Conservation (phyloP, 2,797 vertebrate genomes). For the Crax fasciolata region DNA sequence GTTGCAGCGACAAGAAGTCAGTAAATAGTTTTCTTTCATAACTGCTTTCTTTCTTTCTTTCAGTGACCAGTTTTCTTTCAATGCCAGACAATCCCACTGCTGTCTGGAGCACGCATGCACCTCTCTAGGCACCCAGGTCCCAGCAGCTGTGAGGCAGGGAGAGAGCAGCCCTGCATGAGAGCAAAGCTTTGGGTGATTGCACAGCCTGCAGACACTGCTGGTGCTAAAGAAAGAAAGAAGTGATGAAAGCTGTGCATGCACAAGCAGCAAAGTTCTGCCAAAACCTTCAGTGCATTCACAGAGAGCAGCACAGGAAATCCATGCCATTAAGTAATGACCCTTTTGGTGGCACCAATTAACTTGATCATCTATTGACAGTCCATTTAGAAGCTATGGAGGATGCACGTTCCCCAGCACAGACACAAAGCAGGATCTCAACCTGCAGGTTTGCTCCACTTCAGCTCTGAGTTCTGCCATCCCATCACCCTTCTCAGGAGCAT, state of each 20-base stretch:
- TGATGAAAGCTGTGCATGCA: not conserved
- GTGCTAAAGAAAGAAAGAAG: not conserved
- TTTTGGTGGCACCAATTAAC: constrained; percentile 43
- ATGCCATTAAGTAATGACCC: constrained; percentile 10
- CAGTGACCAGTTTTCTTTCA: not conserved
- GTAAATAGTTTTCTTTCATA: not conserved
- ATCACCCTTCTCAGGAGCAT: not conserved
- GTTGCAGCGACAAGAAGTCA: not conserved
- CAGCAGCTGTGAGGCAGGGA: not conserved
- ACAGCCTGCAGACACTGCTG: not conserved
- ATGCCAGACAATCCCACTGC: not conserved
- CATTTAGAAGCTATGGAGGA: not conserved
- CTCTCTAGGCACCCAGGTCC: not conserved
- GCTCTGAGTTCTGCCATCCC: not conserved
- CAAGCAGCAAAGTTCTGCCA: not conserved
- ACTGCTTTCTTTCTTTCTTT: too few species aligned
- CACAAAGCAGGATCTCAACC: not conserved
- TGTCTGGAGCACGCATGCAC: not conserved
- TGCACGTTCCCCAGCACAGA: not conserved
- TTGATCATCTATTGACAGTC: constrained; percentile 19
- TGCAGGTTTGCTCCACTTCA: not conserved
- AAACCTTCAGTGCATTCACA: not conserved
- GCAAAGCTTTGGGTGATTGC: not conserved
- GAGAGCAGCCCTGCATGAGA: not conserved
- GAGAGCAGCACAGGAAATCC: not conserved